These are phyloP conservation scores for Marmota flaviventris DNA, from an alignment of 2,113 vertebrate genomes.

Conservation along the genomic window DNA sequence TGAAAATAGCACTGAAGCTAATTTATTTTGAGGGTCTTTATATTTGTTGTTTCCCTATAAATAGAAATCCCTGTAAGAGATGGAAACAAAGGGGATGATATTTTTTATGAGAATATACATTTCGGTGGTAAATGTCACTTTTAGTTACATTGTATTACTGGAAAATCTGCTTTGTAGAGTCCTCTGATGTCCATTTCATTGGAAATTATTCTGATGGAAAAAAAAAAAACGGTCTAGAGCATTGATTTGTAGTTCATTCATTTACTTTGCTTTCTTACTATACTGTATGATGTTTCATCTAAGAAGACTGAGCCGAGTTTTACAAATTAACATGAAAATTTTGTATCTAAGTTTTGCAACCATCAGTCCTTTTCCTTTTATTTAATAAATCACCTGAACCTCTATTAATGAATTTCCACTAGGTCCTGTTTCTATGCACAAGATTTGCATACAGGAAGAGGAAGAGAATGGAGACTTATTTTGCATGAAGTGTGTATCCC, in stretches of 20 bases:
- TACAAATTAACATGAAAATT: not conserved
- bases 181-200: not conserved
- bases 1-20: not conserved
- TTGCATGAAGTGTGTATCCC: not conserved
- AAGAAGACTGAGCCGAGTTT: not conserved
- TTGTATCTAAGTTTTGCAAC: not conserved
- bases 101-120: not conserved
- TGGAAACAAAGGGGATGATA: not conserved
- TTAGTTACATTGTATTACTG: not conserved
- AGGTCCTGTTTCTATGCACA: not conserved
- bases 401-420: not conserved
- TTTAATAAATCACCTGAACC: not conserved
- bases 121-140: not conserved
- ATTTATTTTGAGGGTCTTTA: not conserved
- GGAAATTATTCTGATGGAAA: not conserved
- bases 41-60: not conserved
- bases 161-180: not conserved
- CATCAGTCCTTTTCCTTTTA: not conserved
- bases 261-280: not conserved
- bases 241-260: not conserved
- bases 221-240: not conserved
- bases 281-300: not conserved
- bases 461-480: not conserved
- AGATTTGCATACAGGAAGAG: not conserved
- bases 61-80: not conserved